Evolutionary conservation across 2,888 invertebrate species (phyloP).

Genomic region (Choreutis nemorana): DNA sequence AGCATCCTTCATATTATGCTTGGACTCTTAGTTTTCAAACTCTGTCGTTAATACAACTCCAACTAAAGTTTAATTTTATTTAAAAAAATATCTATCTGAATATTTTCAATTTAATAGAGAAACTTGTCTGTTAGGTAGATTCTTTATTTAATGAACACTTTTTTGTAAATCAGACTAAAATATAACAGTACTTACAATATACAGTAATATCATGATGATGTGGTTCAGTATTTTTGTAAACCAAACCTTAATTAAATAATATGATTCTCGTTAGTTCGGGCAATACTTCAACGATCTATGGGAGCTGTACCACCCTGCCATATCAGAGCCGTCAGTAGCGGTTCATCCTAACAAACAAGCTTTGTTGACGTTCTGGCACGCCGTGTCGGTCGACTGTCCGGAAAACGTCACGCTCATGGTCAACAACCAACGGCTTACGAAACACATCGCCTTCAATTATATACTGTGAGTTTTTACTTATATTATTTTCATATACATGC

Average conservation of each 20-base stretch:
- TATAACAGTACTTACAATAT: no score
- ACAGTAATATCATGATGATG: no score
- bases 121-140: no score
- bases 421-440: slow-evolving; percentile 85
- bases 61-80: slow-evolving; percentile 3
- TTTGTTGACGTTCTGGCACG: slow-evolving; percentile 91
- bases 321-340: slow-evolving; percentile 93
- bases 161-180: no score
- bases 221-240: no score
- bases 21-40: no score
- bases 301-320: slow-evolving; percentile 93
- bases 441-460: slow-evolving; percentile 96
- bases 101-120: no score
- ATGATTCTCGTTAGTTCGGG: no score
- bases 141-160: no score
- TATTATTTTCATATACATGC: no score
- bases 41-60: no score
- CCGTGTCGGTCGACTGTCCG: slow-evolving; percentile 90
- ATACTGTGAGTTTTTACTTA: slow-evolving; percentile 85
- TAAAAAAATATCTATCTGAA: slow-evolving; percentile 8
- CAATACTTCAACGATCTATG: slow-evolving; percentile 90
- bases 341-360: slow-evolving; percentile 97
- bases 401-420: slow-evolving; percentile 91
- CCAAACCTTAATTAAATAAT: no score
- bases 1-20: slow-evolving; percentile 8